Percentiles rank a stretch among this genome's conserved stretches.
Conservation (phyloP, 1,140 invertebrate genomes). For the Papilio polytes region DNA sequence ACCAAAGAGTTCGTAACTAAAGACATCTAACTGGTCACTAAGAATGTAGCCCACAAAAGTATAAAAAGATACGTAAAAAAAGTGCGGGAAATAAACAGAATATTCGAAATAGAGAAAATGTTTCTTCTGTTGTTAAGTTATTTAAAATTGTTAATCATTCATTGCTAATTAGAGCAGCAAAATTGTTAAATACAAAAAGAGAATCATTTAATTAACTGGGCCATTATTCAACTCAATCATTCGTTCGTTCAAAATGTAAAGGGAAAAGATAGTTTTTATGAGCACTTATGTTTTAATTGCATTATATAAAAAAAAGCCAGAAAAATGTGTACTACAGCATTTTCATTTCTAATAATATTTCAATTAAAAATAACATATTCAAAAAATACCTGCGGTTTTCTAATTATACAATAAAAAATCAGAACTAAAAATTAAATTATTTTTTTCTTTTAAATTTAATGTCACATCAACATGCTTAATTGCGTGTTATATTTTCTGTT, state of each 20-base stretch:
- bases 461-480: neutral
- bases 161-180: neutral
- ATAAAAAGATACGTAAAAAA: neutral
- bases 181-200: neutral
- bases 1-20: neutral
- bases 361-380: too few relatives aligned
- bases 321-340: too few relatives aligned
- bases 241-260: neutral
- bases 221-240: neutral
- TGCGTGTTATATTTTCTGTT: neutral
- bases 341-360: too few relatives aligned
- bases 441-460: neutral
- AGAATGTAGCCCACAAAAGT: neutral
- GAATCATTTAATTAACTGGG: neutral
- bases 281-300: too few relatives aligned
- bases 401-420: neutral
- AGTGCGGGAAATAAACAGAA: neutral
- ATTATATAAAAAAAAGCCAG: too few relatives aligned
- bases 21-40: neutral
- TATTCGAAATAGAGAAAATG: neutral
- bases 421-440: neutral
- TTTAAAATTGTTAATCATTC: neutral
- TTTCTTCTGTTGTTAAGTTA: neutral
- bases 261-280: too few relatives aligned
- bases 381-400: too few relatives aligned